Conservation (phyloP, 2,113 vertebrate species). For the Oreochromis tanganicae region DNA sequence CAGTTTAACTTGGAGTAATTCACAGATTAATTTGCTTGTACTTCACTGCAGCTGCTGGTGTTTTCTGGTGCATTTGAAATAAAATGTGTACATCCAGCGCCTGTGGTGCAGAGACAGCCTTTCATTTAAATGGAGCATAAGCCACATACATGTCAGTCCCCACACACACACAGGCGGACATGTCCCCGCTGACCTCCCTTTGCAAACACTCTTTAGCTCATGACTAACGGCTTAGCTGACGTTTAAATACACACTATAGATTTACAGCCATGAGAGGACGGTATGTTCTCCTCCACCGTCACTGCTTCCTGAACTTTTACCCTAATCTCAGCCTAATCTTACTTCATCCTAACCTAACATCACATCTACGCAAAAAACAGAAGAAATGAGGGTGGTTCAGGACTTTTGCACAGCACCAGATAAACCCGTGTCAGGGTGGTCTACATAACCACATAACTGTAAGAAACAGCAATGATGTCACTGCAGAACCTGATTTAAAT, state of each 20-base stretch:
- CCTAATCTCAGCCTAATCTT: neutral
- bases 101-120: conserved; percentile 3
- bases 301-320: too few species aligned
- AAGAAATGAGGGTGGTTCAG: neutral
- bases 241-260: neutral
- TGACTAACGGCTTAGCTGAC: conserved; percentile 39
- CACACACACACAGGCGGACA: neutral
- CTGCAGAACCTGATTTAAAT: fast-evolving
- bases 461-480: neutral
- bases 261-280: neutral
- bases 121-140: conserved; percentile 27
- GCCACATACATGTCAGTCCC: neutral
- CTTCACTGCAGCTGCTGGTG: neutral
- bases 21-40: neutral
- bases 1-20: neutral
- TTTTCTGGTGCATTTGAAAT: neutral
- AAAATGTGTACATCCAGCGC: neutral
- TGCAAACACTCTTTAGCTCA: conserved; percentile 25
- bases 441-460: neutral
- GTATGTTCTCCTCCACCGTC: neutral
- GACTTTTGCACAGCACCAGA: neutral
- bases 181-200: neutral
- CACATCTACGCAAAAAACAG: neutral
- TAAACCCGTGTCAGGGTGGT: fast-evolving
- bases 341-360: fast-evolving